Evolutionary conservation across 2,797 vertebrate genomes (phyloP).

Genomic region (Acropternis orthonyx): DNA sequence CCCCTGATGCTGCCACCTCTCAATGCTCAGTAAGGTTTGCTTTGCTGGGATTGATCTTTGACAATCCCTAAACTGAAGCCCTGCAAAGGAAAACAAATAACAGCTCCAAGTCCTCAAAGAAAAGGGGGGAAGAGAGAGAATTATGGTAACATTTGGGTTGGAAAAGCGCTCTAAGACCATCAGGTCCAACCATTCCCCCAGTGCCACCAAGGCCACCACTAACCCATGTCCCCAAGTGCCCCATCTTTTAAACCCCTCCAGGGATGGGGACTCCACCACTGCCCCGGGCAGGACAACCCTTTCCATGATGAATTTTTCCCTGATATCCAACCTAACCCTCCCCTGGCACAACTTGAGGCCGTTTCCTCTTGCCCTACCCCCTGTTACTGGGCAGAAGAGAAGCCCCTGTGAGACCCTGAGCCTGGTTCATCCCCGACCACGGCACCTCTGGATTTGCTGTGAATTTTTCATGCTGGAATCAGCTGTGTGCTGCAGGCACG

Average conservation of each 20-base stretch:
- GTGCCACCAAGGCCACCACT: neutral
- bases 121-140: accelerated
- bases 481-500: neutral
- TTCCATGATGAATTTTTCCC: accelerated
- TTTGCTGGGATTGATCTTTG: neutral
- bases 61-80: neutral
- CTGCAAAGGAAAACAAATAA: neutral
- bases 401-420: accelerated
- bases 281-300: neutral
- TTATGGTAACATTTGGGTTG: neutral
- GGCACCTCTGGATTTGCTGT: neutral
- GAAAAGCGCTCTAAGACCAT: neutral
- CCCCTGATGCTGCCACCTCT: neutral
- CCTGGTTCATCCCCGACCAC: neutral
- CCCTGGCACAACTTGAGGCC: accelerated
- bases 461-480: constrained; percentile 41
- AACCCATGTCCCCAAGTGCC: neutral
- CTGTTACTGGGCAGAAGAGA: neutral
- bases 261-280: accelerated
- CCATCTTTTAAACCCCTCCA: neutral
- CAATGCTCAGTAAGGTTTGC: neutral
- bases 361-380: neutral
- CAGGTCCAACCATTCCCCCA: neutral
- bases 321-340: neutral
- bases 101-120: neutral